phyloP scores from a whole-genome alignment of 2,113 vertebrate species.

The Talpa occidentalis region DNA sequence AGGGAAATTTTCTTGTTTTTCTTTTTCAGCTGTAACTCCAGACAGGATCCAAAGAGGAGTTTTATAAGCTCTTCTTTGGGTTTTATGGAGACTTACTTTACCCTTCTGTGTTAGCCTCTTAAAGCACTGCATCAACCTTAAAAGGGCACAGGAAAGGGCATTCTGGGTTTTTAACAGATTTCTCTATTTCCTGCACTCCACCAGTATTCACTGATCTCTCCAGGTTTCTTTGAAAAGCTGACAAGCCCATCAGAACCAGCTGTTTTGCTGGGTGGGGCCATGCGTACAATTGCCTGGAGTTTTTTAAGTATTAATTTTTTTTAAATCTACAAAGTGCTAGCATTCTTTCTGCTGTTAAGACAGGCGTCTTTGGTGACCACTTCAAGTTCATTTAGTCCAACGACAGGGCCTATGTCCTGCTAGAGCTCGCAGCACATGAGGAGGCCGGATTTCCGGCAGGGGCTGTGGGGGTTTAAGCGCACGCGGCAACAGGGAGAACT shows the following conservation, averaged over 20 bases:
- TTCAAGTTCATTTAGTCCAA: no score
- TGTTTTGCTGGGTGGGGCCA: background rate
- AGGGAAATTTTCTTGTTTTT: background rate
- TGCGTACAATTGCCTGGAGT: no score
- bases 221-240: background rate
- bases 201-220: background rate
- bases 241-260: background rate
- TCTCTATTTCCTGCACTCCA: background rate
- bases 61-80: constrained; percentile 72
- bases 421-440: no score
- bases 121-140: constrained; percentile 83
- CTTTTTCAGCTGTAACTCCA: constrained; percentile 73
- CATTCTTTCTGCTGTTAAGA: no score
- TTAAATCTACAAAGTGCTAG: no score
- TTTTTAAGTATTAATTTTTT: no score
- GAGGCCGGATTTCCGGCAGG: no score
- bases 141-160: constrained; percentile 80
- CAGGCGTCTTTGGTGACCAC: no score
- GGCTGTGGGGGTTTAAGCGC: no score
- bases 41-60: constrained; percentile 79
- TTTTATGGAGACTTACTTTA: constrained; percentile 87
- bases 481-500: no score
- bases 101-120: constrained; percentile 89
- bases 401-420: no score
- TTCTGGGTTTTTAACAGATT: background rate